These are phyloP conservation scores for Chloroceryle inda DNA, from an alignment of 2,797 vertebrate genomes.

Conservation along the genomic window DNA sequence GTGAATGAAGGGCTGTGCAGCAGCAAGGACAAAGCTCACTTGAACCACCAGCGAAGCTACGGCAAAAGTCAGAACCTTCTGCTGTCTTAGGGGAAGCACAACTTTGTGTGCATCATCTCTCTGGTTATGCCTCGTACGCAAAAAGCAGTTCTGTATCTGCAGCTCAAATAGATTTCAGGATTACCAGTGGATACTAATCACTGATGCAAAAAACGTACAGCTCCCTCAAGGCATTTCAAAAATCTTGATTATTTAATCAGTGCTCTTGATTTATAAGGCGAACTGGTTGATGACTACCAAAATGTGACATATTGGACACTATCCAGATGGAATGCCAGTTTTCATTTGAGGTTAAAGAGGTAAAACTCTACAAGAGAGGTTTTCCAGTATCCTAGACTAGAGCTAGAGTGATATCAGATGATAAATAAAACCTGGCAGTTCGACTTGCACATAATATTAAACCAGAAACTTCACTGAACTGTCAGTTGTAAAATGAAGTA, in stretches of 20 bases:
- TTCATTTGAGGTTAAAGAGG: conserved; percentile 85
- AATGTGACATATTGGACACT: conserved; percentile 84
- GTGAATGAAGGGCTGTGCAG: conserved; percentile 54
- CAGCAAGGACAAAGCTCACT: conserved; percentile 71
- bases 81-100: conserved; percentile 63
- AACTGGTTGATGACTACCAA: conserved; percentile 82
- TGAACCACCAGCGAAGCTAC: conserved; percentile 55
- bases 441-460: conserved; percentile 78
- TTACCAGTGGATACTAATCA: conserved; percentile 77
- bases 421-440: conserved; percentile 84
- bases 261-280: conserved; percentile 83
- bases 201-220: conserved; percentile 74
- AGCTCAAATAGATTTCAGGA: conserved; percentile 70
- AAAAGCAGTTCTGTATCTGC: conserved; percentile 71
- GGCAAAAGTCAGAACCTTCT: conserved; percentile 67
- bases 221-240: conserved; percentile 82
- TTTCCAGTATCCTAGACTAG: conserved; percentile 76
- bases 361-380: conserved; percentile 81
- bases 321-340: conserved; percentile 86
- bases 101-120: conserved; percentile 46
- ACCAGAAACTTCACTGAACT: conserved; percentile 81
- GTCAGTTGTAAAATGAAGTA: conserved; percentile 79
- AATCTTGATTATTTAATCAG: conserved; percentile 88
- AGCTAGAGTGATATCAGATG: conserved; percentile 79
- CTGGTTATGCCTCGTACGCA: conserved; percentile 65